Conservation (phyloP, 2,797 vertebrate species). For the Sardinella longiceps region DNA sequence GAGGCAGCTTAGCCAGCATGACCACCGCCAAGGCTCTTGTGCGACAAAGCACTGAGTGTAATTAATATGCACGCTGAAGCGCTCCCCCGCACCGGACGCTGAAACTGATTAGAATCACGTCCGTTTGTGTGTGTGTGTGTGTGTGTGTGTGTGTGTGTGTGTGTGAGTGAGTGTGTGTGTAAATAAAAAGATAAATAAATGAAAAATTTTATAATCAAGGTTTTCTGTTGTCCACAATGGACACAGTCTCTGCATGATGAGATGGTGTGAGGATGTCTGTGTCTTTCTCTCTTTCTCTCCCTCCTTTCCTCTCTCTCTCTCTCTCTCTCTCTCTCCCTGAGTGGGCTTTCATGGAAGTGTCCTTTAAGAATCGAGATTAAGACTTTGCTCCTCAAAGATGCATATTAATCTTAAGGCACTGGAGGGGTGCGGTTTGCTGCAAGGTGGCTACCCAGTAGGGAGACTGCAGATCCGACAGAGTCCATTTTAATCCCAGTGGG, state of each 20-base stretch:
- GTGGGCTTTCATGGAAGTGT: constrained; percentile 86
- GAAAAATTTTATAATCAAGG: constrained; percentile 78
- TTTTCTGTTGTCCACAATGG: constrained; percentile 93
- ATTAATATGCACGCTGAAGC: constrained; percentile 94
- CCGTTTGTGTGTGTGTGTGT: too few species aligned
- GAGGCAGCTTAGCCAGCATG: constrained; percentile 89
- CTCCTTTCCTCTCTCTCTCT: background rate
- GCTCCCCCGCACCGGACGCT: constrained; percentile 84
- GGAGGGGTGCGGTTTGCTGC: constrained; percentile 87
- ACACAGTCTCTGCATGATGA: constrained; percentile 86
- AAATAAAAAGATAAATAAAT: constrained; percentile 61
- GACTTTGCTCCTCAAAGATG: constrained; percentile 92
- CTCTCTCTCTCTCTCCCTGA: constrained; percentile 66
- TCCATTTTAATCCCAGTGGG: constrained; percentile 99
- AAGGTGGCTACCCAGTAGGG: constrained; percentile 92
- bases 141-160: too few species aligned
- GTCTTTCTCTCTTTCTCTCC: background rate
- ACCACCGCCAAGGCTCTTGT: constrained; percentile 84
- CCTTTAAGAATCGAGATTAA: constrained; percentile 95
- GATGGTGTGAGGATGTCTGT: background rate
- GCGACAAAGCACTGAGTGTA: constrained; percentile 88
- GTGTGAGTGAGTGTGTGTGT: constrained; percentile 67
- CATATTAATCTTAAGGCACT: constrained; percentile 91
- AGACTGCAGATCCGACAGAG: constrained; percentile 85
- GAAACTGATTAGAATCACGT: constrained; percentile 88